phyloP scores from a whole-genome alignment of 2,797 vertebrate species.

The Cynodonichthys magdalenae region DNA sequence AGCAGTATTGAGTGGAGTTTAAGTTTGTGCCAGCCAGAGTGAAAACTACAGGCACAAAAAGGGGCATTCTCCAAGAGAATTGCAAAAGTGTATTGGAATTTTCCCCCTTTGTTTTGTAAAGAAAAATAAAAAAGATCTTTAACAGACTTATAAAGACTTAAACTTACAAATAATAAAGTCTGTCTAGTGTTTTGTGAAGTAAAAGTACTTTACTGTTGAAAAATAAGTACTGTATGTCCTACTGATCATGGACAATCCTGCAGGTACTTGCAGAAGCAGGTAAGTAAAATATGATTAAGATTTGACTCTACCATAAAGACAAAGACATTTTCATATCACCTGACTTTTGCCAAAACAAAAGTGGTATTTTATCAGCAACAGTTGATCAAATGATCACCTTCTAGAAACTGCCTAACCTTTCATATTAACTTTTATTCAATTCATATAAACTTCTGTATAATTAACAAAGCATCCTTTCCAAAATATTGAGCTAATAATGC shows the following conservation, averaged over 20 bases:
- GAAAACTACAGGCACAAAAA: slow-evolving; percentile 67
- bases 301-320: slow-evolving; percentile 8
- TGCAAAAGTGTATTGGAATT: slow-evolving; percentile 76
- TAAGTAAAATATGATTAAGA: slow-evolving; percentile 24
- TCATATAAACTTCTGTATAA: slow-evolving; percentile 1
- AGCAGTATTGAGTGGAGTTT: slow-evolving; percentile 84
- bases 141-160: slow-evolving; percentile 84
- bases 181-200: slow-evolving; percentile 59
- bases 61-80: slow-evolving; percentile 81
- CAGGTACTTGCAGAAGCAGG: slow-evolving; percentile 11
- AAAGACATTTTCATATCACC: not conserved
- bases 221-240: slow-evolving; percentile 10
- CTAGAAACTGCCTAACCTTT: slow-evolving; percentile 2
- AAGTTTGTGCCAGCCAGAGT: slow-evolving; percentile 68
- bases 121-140: slow-evolving; percentile 80
- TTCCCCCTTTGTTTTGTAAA: slow-evolving; percentile 83
- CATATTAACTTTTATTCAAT: not conserved
- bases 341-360: slow-evolving; percentile 12
- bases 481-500: not conserved
- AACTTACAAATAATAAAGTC: slow-evolving; percentile 52
- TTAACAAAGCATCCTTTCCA: not conserved
- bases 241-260: slow-evolving; percentile 11
- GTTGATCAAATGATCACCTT: not conserved
- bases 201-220: slow-evolving; percentile 15
- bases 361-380: slow-evolving; percentile 9